Base-by-base conservation (phyloP, 2,888 invertebrate genomes). In the Acleris laterana region DNA sequence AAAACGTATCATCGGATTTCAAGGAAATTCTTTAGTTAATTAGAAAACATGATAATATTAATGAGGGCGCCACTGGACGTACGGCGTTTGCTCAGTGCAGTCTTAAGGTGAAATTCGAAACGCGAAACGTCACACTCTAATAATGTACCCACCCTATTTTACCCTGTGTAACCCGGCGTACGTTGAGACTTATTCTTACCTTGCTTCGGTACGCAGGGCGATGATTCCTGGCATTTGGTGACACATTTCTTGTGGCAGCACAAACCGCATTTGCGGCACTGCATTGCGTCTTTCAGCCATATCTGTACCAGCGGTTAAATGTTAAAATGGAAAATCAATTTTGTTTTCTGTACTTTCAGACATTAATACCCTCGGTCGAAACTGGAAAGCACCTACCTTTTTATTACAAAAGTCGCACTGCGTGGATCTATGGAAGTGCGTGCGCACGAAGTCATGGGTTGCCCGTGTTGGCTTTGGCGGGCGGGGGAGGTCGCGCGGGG, bases 211-310 rank as follows among this genome's bases (percentile, higher is more conserved):
- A 89, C 81, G 71, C 93, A 93, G 0, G 89, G 89, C 28, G 91
- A 89, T 20, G 90, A 88, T 77, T 88, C 89, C 74, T 93, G 96
- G 84, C 98, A 98, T 79, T 97, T 97, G 11, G 95, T 95, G 71
- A 98, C 96, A 87, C 99, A 99, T 84, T 99, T 99, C 88, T 98
- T 99, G 89, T 99, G 99, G 82, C 98, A 98, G 73, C 97, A 97
- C 93, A 98, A 95, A 0, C 95, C 95, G 81, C 99, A 99, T 71
- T 96, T 95, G 61, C 95, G 94, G 87, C 99, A 99, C 81, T 98
- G 97, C 77, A 98, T 97, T 4, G 98, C 99, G 78, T 98, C 98
- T 89, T 99, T 99, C 69, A 99, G 90, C 99, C 99, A 99, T 76
- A 99, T 99, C 96, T 98, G 78, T 11, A 58, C 38, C 46, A 67